Conservation (phyloP, 2,113 vertebrate genomes). For the Larimichthys polyactis region DNA sequence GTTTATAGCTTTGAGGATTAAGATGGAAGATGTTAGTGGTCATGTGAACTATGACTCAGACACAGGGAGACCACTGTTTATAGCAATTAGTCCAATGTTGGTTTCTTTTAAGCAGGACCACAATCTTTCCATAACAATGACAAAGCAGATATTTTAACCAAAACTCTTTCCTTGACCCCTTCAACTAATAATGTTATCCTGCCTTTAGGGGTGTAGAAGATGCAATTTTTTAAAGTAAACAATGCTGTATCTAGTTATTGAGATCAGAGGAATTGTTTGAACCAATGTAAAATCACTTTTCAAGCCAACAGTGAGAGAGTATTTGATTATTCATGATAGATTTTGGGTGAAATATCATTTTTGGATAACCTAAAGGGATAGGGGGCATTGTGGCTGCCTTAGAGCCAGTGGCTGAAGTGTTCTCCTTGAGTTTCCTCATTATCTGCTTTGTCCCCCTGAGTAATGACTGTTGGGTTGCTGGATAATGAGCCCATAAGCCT, state of each 20-base stretch:
- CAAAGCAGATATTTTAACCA: not conserved
- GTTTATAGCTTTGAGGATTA: not conserved
- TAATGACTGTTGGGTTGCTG: constrained; percentile 70
- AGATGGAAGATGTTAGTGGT: not conserved
- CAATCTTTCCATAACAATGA: not conserved
- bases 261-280: not conserved
- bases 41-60: too few relatives aligned
- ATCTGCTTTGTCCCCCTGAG: constrained; percentile 66
- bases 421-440: constrained; percentile 73
- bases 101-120: not conserved
- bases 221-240: not conserved
- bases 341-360: constrained; percentile 15
- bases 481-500: constrained; percentile 77
- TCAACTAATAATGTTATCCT: not conserved
- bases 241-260: not conserved
- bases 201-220: not conserved
- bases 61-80: not conserved
- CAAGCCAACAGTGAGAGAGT: not conserved
- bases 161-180: too few relatives aligned
- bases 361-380: not conserved
- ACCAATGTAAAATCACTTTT: not conserved
- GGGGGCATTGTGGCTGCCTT: constrained; percentile 3
- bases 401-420: constrained; percentile 13
- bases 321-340: not conserved
- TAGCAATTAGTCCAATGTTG: not conserved